Base-by-base conservation (phyloP, 2,888 invertebrate genomes). In the Phaonia tiefii region DNA sequence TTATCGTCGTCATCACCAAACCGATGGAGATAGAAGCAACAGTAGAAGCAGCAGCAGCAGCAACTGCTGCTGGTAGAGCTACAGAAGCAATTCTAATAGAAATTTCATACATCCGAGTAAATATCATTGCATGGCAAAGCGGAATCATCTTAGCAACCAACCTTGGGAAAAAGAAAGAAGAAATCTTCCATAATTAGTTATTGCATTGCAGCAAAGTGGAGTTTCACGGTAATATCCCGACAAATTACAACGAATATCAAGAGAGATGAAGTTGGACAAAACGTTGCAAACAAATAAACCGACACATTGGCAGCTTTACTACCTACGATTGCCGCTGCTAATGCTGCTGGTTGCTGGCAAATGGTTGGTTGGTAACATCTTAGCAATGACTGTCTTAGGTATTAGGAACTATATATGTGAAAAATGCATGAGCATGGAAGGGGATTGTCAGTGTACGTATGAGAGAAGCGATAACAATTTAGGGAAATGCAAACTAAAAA, bases 151-250 rank as follows among this genome's bases (percentile, higher is more conserved):
- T n/a, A n/a, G n/a, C n/a, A n/a, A n/a, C n/a, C n/a, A 39, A 20
- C n/a, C 15, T 39, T 42, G 63, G 63, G 42, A 63, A 63, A 37
- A 15, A 2, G 39, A 15, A 15, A 54, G 11, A 25, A 22, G 37
- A 63, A 22, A 63, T 63, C 63, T 20, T 63, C 63, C 63, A 63
- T 63, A 63, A 63, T 63, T 63, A 63, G 63, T 63, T 42, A 63
- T 42, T 63, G 63, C 63, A 63, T 39, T 37, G 63, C 63, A 20
- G 5, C n/a, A 15, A 20, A 10, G 63, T 39, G 11, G 22, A 63
- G 39, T 63, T 63, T 63, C 42, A 63, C 20, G 63, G 63, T 63
- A 15, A 63, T 22, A 63, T 42, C 22, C 63, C 20, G 63, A 63
- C 63, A 63, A 63, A 63, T 63, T 63, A 63, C 63, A 42, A 39